A percentile compares a stretch with the other conserved stretches of the same genome.
phyloP scores from a whole-genome alignment of 2,888 invertebrate genomes.

The Drosophila hawaiiensis region DNA sequence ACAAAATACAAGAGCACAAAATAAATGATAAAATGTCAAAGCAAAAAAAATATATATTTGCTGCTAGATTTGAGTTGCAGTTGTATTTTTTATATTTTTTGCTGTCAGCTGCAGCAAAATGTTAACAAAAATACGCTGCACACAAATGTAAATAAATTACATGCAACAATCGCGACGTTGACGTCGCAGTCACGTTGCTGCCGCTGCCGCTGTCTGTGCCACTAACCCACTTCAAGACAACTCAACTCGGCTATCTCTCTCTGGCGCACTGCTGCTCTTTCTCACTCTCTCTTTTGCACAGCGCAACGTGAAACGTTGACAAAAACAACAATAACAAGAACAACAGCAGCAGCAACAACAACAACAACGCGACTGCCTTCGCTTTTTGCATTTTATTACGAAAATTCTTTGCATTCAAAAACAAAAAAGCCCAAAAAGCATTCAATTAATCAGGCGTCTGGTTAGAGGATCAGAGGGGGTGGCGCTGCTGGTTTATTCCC shows the following conservation, averaged over 20 bases:
- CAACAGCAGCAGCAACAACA: slow-evolving; percentile 3
- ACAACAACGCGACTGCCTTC: slow-evolving; percentile 28
- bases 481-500: background rate
- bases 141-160: slow-evolving; percentile 75
- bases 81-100: background rate
- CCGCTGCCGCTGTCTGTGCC: slow-evolving; percentile 62
- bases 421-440: slow-evolving; percentile 43
- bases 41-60: slow-evolving; percentile 58
- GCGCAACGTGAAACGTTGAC: slow-evolving; percentile 72
- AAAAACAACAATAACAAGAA: slow-evolving; percentile 29
- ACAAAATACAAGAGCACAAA: slow-evolving; percentile 22
- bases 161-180: slow-evolving; percentile 58
- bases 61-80: slow-evolving; percentile 49
- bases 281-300: slow-evolving; percentile 42
- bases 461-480: background rate
- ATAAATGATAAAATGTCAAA: slow-evolving; percentile 65
- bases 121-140: slow-evolving; percentile 51
- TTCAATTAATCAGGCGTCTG: slow-evolving; percentile 55
- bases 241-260: slow-evolving; percentile 42
- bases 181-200: slow-evolving; percentile 69
- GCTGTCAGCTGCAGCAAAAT: slow-evolving; percentile 66
- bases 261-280: slow-evolving; percentile 9
- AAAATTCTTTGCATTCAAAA: slow-evolving; percentile 56
- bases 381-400: slow-evolving; percentile 65
- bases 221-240: slow-evolving; percentile 78